phyloP scores from a whole-genome alignment of 2,888 invertebrate genomes.

The Nasonia oneida region DNA sequence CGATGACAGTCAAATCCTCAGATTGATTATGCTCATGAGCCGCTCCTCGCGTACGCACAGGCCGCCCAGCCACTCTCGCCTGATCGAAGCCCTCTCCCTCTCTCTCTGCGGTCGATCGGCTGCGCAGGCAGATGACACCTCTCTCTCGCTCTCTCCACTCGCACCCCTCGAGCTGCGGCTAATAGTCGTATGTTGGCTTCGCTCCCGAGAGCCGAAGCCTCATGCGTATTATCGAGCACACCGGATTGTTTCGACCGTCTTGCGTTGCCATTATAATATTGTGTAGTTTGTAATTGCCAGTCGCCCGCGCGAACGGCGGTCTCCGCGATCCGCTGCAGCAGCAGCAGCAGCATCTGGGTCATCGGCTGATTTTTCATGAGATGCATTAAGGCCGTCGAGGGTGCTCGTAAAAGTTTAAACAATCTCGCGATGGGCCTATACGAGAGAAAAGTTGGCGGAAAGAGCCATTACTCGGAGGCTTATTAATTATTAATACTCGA shows the following conservation, averaged over 20 bases:
- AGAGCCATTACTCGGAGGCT: constrained; percentile 34
- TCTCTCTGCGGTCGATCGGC: background rate
- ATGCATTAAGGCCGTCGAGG: background rate
- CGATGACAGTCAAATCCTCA: constrained; percentile 48
- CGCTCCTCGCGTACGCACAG: background rate
- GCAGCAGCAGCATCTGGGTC: background rate
- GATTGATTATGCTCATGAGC: constrained; percentile 41
- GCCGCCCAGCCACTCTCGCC: background rate
- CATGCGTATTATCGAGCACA: too few relatives aligned
- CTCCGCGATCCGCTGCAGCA: background rate
- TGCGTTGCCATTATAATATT: background rate
- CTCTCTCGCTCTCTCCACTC: too few relatives aligned
- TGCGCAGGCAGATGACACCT: background rate
- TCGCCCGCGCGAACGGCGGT: background rate
- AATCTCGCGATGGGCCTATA: background rate
- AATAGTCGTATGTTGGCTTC: too few relatives aligned
- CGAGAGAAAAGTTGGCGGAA: background rate
- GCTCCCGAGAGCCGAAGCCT: too few relatives aligned
- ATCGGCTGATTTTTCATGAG: background rate
- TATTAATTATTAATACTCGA: constrained; percentile 48
- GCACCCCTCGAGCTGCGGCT: too few relatives aligned
- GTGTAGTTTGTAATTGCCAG: background rate
- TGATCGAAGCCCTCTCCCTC: background rate
- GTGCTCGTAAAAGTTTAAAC: background rate
- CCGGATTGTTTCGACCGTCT: too few relatives aligned